Evolutionary conservation across 2,888 invertebrate genomes (phyloP).

Genomic region (Sceliomorpha sp.): DNA sequence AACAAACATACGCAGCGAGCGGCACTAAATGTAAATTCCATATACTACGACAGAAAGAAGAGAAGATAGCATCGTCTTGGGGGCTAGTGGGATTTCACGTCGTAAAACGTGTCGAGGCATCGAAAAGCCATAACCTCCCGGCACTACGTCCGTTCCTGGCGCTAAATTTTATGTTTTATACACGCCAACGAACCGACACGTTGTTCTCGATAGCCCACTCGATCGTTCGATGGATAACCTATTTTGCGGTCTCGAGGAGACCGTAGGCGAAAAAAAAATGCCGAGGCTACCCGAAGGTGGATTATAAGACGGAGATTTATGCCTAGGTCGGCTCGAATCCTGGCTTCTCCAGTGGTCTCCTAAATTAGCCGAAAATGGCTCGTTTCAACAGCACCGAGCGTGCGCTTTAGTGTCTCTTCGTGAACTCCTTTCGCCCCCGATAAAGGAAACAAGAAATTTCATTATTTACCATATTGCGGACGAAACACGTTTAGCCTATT

Average conservation of each 20-base stretch:
- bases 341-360: constrained; percentile 51
- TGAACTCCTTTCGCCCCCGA: too few relatives aligned
- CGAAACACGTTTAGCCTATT: too few relatives aligned
- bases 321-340: constrained; percentile 39
- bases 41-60: not conserved
- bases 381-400: not conserved
- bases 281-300: constrained; percentile 10
- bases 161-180: constrained; percentile 31
- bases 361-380: constrained; percentile 63
- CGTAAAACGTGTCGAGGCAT: constrained; percentile 41
- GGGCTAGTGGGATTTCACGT: constrained; percentile 13
- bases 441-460: constrained; percentile 7
- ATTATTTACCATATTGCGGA: too few relatives aligned
- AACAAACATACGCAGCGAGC: constrained; percentile 5
- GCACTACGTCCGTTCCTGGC: constrained; percentile 11
- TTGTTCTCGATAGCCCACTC: not conserved
- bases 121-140: constrained; percentile 52
- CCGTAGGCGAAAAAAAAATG: constrained; percentile 6
- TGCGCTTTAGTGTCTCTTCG: constrained; percentile 6
- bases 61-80: constrained; percentile 7
- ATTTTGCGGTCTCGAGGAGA: constrained; percentile 15
- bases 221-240: constrained; percentile 20
- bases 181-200: not conserved
- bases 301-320: constrained; percentile 34
- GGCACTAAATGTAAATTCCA: constrained; percentile 17